These are phyloP conservation scores for Trichoplusia ni DNA, from an alignment of 1,140 invertebrate genomes.

Conservation along the genomic window DNA sequence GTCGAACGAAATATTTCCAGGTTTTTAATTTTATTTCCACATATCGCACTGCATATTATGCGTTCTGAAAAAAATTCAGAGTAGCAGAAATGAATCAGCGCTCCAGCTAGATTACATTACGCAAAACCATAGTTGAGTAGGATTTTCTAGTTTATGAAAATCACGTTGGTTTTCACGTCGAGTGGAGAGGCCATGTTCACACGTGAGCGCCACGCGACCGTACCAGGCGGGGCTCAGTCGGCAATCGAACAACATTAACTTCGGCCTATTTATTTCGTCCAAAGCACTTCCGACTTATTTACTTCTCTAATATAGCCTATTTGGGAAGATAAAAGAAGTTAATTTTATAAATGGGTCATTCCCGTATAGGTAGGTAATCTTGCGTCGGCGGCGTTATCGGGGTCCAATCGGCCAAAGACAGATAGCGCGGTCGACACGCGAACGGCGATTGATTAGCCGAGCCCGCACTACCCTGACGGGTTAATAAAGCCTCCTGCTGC, in stretches of 20 bases:
- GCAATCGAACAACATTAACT: conserved; percentile 53
- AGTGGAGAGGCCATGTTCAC: neutral
- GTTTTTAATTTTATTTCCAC: neutral
- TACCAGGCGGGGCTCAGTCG: conserved; percentile 1
- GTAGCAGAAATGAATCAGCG: neutral
- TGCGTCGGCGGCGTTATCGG: conserved; percentile 66
- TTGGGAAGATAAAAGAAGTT: conserved; percentile 69
- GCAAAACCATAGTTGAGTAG: neutral
- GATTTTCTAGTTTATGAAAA: conserved; percentile 6
- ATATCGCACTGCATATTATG: neutral
- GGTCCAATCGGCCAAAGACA: conserved; percentile 72
- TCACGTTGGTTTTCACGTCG: conserved; percentile 4
- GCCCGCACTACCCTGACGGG: conserved; percentile 70
- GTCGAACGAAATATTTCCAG: neutral
- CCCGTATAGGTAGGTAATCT: conserved; percentile 70
- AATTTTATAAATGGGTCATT: conserved; percentile 76
- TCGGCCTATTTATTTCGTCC: conserved; percentile 52
- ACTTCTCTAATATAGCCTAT: conserved; percentile 60
- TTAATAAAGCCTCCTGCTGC: conserved; percentile 72
- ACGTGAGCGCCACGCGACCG: neutral
- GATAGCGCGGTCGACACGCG: conserved; percentile 76
- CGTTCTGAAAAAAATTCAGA: neutral
- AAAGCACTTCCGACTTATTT: conserved; percentile 64
- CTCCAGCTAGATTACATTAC: conserved; percentile 5
- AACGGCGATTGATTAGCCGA: conserved; percentile 76